Evolutionary conservation across 2,113 vertebrate species (phyloP).

Genomic region (Jacana jacana): DNA sequence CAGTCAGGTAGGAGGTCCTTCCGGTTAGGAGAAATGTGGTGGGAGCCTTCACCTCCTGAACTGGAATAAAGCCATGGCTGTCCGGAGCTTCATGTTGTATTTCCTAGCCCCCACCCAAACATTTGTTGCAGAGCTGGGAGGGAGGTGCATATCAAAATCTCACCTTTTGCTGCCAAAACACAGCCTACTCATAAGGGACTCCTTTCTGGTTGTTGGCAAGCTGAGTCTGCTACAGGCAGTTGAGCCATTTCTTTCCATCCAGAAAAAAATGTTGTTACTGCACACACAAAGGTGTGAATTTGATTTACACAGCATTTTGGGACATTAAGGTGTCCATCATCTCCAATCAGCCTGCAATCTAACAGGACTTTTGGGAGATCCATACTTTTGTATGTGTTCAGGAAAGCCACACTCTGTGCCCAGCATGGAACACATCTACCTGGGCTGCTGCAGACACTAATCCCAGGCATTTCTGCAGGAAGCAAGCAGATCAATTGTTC

Average conservation of each 20-base stretch:
- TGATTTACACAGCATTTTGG: neutral
- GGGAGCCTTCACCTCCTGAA: neutral
- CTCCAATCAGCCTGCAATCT: neutral
- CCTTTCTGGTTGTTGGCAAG: neutral
- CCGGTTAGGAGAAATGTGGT: neutral
- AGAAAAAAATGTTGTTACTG: neutral
- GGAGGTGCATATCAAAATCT: neutral
- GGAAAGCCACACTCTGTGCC: neutral
- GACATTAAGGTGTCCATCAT: neutral
- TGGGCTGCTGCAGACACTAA: neutral
- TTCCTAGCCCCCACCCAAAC: neutral
- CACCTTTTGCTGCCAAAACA: neutral
- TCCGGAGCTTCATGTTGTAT: neutral
- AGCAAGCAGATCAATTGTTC: neutral
- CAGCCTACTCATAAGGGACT: neutral
- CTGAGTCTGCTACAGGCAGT: neutral
- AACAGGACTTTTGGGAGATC: neutral
- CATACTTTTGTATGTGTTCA: neutral
- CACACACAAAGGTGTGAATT: neutral
- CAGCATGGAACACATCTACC: neutral
- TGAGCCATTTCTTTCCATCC: neutral
- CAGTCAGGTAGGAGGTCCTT: neutral
- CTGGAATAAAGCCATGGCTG: neutral
- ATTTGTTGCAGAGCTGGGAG: neutral
- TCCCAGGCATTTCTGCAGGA: neutral